Base-by-base conservation (phyloP, 2,113 vertebrate genomes). In the Tylochromis polylepis region DNA sequence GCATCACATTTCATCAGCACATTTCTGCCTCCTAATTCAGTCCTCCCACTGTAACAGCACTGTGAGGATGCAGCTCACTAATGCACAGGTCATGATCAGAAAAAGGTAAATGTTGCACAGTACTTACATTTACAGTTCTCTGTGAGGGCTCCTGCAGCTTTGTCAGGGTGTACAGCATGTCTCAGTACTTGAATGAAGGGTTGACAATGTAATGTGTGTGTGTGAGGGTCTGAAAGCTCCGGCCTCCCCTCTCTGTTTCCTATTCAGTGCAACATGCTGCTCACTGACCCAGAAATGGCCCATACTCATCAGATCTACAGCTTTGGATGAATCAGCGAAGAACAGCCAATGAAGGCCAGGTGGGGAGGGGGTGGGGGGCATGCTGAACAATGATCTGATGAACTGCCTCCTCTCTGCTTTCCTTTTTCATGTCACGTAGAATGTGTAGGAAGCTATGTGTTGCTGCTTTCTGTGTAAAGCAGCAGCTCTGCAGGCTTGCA, bases 231-330 rank as follows among this genome's bases (percentile, higher is more conserved):
- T 90, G 85, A 83, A 87, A 88, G 80, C 81, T 75, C 59, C 82
- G 65, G 88, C 87, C 87, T 90, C 82, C 79, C 41, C 84, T 88
- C 62, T 88, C 88, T 83, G 83, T 84, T 57, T 82, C 70, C 93
- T 80, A 91, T 95, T 95, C 94, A 95, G 77, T 56, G 87, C 10
- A 14, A 65, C 79, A 86, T 56, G 81, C 82, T 95, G 94, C 85
- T 95, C 95, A 95, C 62, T 96, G 95, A 96, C 94, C 96, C 94
- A 94, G 93, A 96, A 96, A 95, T 94, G 91, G 86, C 79, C 90
- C 87, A 84, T 92, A 95, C 94, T 96, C 96, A 96, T 96, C 96
- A 96, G 46, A 94, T 95, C 91, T 91, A 83, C 67, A 91, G 93
- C 93, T 93, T 92, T 95, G 91, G 86, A 94, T 95, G 93, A 95